Base-by-base conservation (phyloP, 2,888 invertebrate genomes). In the Andrena trimmerana region DNA sequence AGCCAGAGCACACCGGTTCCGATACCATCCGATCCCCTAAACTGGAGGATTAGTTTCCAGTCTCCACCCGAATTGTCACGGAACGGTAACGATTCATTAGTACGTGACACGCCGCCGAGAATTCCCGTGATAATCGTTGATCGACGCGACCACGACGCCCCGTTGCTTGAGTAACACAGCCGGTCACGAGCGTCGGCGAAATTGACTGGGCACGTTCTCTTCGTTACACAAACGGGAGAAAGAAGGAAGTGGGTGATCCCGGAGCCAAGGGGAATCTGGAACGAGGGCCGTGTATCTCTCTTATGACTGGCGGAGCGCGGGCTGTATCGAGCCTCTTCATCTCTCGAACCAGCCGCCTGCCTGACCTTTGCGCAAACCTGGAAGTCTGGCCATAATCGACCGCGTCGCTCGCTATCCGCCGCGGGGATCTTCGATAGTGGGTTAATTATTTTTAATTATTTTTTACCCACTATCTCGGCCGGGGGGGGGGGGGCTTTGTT, bases 231-330 rank as follows among this genome's bases (percentile, higher is more conserved):
- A 68, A 68, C 50, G 36, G 57, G 82, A 80, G 82, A 84, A 82
- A 82, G 78, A 85, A 86, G 83, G 76, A 87, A 85, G 78, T 52
- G 27, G 70, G 68, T 72, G 69, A 85, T 84, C 81, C 62, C 57
- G 65, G 54, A 78, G 67, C 50, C 10, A 10, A 57, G 72, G 78
- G 69, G 85, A 90, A 89, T 90, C 84, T 88, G 84, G 88, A 87
- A 88, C 90, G 89, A 83, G 31, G 0, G 27, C 16, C 29, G 77
- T 33, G 27, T 33, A 65, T 33, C 33, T 73, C 57, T 65, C 63
- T 78, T 78, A 62, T 42, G 60, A 60, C 24, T n/a, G 24, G 5
- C 67, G 62, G 74, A 75, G 63, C 54, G 74, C 74, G 63, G 16
- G 60, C 52, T 59, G 36, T 80, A 76, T 77, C 76, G 42, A 13